Evolutionary conservation across 2,797 vertebrate species (phyloP), one percentile per base, ranked within the genome.

Genomic region (Epinephelus coioides): DNA sequence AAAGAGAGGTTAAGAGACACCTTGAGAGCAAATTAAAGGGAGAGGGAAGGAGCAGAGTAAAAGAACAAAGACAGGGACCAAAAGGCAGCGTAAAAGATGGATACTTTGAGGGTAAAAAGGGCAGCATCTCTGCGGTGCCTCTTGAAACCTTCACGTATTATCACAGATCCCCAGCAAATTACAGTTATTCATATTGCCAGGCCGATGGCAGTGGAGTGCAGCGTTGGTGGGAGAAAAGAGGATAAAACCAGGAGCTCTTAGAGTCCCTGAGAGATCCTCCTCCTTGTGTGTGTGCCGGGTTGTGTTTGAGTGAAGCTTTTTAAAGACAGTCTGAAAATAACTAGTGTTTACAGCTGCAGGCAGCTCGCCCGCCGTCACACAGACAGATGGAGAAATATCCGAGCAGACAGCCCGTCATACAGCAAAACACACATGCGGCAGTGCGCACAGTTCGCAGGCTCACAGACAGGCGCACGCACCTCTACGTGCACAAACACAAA

Each of bases 321-420:
- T 76, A 88, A 91, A 88, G 81, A 70, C 72, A 53, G 69, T 81
- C 88, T 91, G 85, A 90, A 93, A 91, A 93, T 86, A 93, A 89
- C 83, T 23, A 78, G 73, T 87, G 89, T 89, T 93, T 91, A 88
- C 86, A 89, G 75, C 76, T 68, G 87, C 81, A 62, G 79, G 81
- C 83, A 83, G 82, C 66, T 73, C 81, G 76, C 23, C 74, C 53
- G 57, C 84, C 57, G 27, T 85, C 80, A 76, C 76, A 88, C 73
- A 82, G 72, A 88, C 89, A 88, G 90, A 94, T 75, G 86, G 89
- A 92, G 83, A 84, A 90, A 91, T 79, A 90, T 84, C 77, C 62
- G 67, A 84, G 82, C 73, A 90, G 89, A 91, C 88, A 85, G 83
- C 65, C 76, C 18, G 54, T 86, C 82, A 80, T 73, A 79, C n/a